These are phyloP conservation scores for Brevimyrus niger DNA, from an alignment of 2,113 vertebrate species.

Conservation along the genomic window DNA sequence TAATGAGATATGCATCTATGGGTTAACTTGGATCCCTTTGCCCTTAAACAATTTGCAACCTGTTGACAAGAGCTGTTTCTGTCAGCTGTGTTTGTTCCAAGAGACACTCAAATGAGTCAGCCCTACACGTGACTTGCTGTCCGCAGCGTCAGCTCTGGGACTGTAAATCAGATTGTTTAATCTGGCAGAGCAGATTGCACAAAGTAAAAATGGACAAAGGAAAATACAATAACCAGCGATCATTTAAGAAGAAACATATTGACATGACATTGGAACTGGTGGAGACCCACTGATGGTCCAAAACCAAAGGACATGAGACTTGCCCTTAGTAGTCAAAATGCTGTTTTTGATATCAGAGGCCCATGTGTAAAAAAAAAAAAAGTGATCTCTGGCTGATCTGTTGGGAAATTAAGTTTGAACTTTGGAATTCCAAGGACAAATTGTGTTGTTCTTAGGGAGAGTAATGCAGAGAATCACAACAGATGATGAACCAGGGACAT, in stretches of 20 bases:
- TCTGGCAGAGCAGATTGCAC: conserved; percentile 17
- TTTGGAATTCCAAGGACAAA: background rate
- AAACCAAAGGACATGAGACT: background rate
- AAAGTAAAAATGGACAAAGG: background rate
- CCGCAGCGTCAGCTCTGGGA: background rate
- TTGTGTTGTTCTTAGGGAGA: background rate
- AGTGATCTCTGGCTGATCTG: conserved; percentile 8
- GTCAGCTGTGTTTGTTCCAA: background rate
- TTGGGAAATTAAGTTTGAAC: background rate
- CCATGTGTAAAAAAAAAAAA: background rate
- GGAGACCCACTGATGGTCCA: background rate
- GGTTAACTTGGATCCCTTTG: background rate
- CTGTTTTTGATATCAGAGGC: conserved; percentile 19
- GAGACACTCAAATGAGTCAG: background rate
- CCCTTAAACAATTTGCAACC: background rate
- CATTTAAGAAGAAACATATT: background rate
- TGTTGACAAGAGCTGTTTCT: background rate
- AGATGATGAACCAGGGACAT: background rate
- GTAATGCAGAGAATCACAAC: background rate
- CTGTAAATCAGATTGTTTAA: conserved; percentile 6
- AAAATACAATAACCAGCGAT: conserved; percentile 3
- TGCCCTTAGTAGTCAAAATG: background rate
- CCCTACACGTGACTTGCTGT: background rate
- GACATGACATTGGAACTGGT: background rate
- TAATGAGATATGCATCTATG: too few relatives aligned